These are phyloP conservation scores for Drosophila auraria DNA, from an alignment of 1,140 invertebrate genomes.

Conservation along the genomic window DNA sequence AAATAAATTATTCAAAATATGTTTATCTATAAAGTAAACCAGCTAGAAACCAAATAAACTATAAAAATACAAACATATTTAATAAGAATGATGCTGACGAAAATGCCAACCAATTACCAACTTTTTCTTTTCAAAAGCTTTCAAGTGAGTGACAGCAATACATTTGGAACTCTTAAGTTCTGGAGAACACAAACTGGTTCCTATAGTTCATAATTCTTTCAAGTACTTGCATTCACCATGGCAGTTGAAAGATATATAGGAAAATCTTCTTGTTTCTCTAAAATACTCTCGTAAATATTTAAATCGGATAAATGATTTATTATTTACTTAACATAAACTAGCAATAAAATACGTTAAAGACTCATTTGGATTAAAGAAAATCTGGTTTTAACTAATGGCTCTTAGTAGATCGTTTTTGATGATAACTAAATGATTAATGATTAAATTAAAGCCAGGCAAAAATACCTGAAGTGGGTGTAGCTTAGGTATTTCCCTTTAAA, in stretches of 20 bases:
- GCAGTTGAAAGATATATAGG: neutral
- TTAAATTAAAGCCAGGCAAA: neutral
- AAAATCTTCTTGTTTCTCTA: neutral
- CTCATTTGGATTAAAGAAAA: neutral
- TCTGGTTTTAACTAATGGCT: neutral
- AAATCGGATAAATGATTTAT: neutral
- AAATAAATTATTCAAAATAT: neutral
- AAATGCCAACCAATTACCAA: constrained; percentile 2
- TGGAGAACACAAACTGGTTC: constrained; percentile 12
- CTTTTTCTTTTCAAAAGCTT: constrained; percentile 6
- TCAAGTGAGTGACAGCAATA: constrained; percentile 7
- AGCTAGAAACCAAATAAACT: neutral
- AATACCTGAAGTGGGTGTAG: neutral
- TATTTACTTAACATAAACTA: neutral
- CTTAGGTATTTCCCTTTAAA: neutral
- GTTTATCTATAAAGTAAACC: neutral
- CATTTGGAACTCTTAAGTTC: neutral
- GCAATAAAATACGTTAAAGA: neutral
- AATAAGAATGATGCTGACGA: neutral
- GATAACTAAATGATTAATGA: neutral
- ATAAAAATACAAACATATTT: neutral
- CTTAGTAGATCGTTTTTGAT: neutral
- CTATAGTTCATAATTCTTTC: neutral
- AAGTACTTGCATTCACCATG: constrained; percentile 1
- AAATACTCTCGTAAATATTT: neutral